Evolutionary conservation across 2,797 vertebrate genomes (phyloP).

Genomic region (Cossypha dichroa): DNA sequence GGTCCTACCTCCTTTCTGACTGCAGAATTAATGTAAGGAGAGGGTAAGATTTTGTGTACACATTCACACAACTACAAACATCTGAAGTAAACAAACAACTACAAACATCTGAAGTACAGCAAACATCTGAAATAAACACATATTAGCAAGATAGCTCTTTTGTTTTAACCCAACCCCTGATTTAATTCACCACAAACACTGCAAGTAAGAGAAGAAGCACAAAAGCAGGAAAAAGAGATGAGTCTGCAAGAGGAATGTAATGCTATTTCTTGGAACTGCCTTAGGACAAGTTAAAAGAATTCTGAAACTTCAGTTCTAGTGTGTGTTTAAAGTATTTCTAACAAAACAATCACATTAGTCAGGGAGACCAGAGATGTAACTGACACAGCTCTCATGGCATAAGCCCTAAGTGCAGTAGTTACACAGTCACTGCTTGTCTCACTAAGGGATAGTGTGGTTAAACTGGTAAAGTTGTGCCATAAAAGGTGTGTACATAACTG

Average conservation of each 20-base stretch:
- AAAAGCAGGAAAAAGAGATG: not conserved
- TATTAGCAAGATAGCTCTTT: not conserved
- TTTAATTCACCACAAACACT: not conserved
- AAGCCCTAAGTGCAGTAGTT: not conserved
- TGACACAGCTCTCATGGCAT: not conserved
- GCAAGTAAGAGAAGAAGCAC: not conserved
- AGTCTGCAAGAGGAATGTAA: not conserved
- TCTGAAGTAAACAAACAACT: too few species aligned
- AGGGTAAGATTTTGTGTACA: not conserved
- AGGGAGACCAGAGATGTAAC: accelerated
- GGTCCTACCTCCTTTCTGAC: not conserved
- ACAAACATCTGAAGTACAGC: too few species aligned
- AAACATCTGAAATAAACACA: not conserved
- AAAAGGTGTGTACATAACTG: not conserved
- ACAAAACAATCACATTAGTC: not conserved
- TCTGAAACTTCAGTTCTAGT: not conserved
- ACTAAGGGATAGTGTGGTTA: not conserved
- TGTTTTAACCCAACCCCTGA: not conserved
- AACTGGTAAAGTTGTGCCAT: not conserved
- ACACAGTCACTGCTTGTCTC: not conserved
- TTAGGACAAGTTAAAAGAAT: not conserved
- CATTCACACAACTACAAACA: not conserved
- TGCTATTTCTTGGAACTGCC: not conserved
- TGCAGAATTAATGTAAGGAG: not conserved
- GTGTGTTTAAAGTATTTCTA: not conserved